Conservation (phyloP, 1,140 invertebrate species). For the Melipona quadrifasciata region DNA sequence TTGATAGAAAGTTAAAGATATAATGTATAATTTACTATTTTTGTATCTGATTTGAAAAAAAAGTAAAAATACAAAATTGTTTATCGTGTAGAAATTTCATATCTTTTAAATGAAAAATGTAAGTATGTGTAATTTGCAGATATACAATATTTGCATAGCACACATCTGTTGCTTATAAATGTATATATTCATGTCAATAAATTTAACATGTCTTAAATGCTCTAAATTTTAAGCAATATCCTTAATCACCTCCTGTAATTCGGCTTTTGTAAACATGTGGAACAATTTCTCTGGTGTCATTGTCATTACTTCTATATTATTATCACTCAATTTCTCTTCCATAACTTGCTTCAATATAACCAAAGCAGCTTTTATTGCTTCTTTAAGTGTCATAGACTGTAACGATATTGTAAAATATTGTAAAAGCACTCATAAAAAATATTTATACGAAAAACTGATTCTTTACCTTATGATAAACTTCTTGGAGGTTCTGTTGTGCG, state of each 20-base stretch:
- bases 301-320: constrained; percentile 98
- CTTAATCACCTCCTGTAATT: constrained; percentile 95
- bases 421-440: neutral
- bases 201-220: constrained; percentile 27
- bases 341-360: constrained; percentile 99
- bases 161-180: constrained; percentile 11
- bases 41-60: constrained; percentile 5
- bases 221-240: constrained; percentile 84
- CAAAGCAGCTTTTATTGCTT: constrained; percentile 95
- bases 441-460: neutral
- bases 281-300: constrained; percentile 93
- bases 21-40: constrained; percentile 23
- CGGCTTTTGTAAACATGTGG: constrained; percentile 95
- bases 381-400: constrained; percentile 97
- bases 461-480: constrained; percentile 91
- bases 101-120: constrained; percentile 46
- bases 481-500: constrained; percentile 97
- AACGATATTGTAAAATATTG: constrained; percentile 74
- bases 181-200: constrained; percentile 26
- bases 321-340: constrained; percentile 99
- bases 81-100: constrained; percentile 42
- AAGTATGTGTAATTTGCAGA: constrained; percentile 55
- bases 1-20: neutral
- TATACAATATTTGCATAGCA: constrained; percentile 34
- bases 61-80: constrained; percentile 45